These are phyloP conservation scores for Puntigrus tetrazona DNA, from an alignment of 2,113 vertebrate genomes.

Conservation along the genomic window DNA sequence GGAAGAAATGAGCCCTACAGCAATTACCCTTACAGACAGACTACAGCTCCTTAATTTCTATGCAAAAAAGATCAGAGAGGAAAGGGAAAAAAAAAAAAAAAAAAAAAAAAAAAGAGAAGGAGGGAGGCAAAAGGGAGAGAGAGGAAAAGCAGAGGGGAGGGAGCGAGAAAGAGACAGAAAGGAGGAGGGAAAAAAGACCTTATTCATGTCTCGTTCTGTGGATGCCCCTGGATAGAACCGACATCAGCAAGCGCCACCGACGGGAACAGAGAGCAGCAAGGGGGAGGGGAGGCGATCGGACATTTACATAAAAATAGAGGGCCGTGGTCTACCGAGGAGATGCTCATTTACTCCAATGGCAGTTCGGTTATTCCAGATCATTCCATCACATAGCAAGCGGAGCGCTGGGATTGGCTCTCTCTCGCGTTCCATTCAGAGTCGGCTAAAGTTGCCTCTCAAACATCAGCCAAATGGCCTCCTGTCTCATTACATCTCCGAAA, in stretches of 20 bases:
- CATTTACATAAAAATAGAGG: constrained; percentile 74
- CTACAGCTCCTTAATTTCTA: constrained; percentile 62
- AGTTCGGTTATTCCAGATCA: constrained; percentile 62
- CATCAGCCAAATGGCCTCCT: constrained; percentile 48
- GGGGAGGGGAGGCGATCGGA: constrained; percentile 43
- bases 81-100: constrained; percentile 50
- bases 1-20: constrained; percentile 58
- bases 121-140: neutral
- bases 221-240: constrained; percentile 62
- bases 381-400: constrained; percentile 58
- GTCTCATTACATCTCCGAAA: constrained; percentile 57
- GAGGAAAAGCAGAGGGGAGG: constrained; percentile 19
- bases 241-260: constrained; percentile 56
- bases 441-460: constrained; percentile 52
- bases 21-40: constrained; percentile 65
- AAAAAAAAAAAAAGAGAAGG: constrained; percentile 34
- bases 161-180: constrained; percentile 39
- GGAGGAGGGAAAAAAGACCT: constrained; percentile 31
- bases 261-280: constrained; percentile 27
- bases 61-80: constrained; percentile 64
- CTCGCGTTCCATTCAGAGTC: constrained; percentile 47
- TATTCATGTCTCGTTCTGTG: constrained; percentile 63
- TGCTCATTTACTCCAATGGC: constrained; percentile 64
- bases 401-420: constrained; percentile 67
- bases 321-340: constrained; percentile 52